Percentiles rank a stretch among this genome's conserved stretches.
These are phyloP conservation scores for Drosophila nigricruria DNA, from an alignment of 2,888 invertebrate species.

Conservation along the genomic window DNA sequence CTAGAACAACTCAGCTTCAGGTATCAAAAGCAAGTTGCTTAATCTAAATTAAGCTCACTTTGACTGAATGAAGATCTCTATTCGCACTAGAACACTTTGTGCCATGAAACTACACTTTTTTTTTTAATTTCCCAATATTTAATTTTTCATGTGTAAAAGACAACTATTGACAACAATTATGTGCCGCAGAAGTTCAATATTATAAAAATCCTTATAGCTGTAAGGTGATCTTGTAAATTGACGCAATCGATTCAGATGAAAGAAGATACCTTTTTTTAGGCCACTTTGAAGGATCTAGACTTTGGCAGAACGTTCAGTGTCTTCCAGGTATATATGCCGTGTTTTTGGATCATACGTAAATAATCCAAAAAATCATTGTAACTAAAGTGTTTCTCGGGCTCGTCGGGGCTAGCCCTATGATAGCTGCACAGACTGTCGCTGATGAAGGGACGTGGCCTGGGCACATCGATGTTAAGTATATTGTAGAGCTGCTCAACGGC, in stretches of 20 bases:
- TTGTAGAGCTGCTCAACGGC: conserved; percentile 17
- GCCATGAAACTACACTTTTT: too few species aligned
- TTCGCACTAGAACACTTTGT: too few species aligned
- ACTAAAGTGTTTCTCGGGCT: conserved; percentile 6
- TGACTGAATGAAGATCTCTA: too few species aligned
- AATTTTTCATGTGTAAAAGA: neutral
- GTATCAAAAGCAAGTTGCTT: too few species aligned
- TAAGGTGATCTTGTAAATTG: neutral
- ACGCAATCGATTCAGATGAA: neutral
- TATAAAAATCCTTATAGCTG: neutral
- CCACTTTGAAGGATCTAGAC: neutral
- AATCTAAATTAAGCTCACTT: too few species aligned
- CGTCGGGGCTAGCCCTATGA: conserved; percentile 29
- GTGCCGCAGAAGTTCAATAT: neutral
- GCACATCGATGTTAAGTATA: conserved; percentile 2
- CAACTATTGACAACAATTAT: neutral
- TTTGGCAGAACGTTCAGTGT: neutral
- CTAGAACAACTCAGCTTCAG: too few species aligned
- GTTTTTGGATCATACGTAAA: conserved; percentile 36
- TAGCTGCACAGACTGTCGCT: conserved; percentile 39
- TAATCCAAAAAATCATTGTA: conserved; percentile 51
- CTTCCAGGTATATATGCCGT: conserved; percentile 13
- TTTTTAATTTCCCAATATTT: too few species aligned
- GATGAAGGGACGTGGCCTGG: conserved; percentile 37
- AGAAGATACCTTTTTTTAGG: neutral